phyloP scores from a whole-genome alignment of 2,888 invertebrate genomes.

The Acrobasis consociella region DNA sequence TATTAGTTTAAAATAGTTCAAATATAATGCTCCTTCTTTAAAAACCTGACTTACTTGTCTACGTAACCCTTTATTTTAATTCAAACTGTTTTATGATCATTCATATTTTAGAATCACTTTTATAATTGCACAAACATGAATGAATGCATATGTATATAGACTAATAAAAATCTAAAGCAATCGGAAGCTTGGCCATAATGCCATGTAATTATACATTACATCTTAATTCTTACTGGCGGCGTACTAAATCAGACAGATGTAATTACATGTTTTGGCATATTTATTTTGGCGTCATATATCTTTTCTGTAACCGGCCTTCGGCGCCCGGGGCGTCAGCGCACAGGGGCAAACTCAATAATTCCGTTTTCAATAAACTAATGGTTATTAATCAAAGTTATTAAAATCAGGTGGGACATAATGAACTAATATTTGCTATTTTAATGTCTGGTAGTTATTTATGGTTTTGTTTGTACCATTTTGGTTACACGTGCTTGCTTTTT shows the following conservation, averaged over 20 bases:
- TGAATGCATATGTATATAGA: not conserved
- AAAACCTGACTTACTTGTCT: no score
- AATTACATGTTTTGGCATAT: conserved; percentile 27
- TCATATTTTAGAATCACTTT: no score
- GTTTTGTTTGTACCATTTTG: not conserved
- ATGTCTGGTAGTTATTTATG: conserved; percentile 19
- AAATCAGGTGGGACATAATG: conserved; percentile 27
- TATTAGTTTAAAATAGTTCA: no score
- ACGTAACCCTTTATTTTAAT: no score
- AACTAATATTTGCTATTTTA: conserved; percentile 27
- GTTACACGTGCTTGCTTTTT: not conserved
- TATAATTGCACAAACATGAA: not conserved
- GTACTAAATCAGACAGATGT: conserved; percentile 25
- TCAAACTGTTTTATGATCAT: no score
- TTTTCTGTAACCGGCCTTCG: conserved; percentile 31
- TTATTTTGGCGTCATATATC: conserved; percentile 32
- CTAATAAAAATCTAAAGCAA: conserved; percentile 1
- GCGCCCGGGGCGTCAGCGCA: conserved; percentile 24
- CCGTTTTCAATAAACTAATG: conserved; percentile 24
- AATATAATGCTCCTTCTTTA: no score
- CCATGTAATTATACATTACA: conserved; percentile 25
- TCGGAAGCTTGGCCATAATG: conserved; percentile 5
- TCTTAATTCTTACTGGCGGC: conserved; percentile 29
- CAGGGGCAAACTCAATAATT: conserved; percentile 14
- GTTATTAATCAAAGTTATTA: conserved; percentile 22